Base-by-base conservation (phyloP, 2,797 vertebrate species). In the Sebastes jordani region DNA sequence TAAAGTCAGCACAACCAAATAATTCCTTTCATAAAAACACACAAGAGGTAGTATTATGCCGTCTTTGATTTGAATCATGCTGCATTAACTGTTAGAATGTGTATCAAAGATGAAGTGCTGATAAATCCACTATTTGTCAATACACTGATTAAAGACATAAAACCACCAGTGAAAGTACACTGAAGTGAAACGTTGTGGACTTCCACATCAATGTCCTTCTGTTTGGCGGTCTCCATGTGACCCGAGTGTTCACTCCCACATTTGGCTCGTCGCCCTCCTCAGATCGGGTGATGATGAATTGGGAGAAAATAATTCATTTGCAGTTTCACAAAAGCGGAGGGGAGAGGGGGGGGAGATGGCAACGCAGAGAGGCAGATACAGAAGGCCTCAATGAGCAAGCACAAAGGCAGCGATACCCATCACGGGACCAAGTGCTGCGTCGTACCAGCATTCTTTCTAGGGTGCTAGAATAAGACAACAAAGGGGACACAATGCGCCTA, bases 381-480 rank as follows among this genome's bases (percentile, higher is more conserved):
- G 81, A 81, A 85, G 81, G 91, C 88, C 84, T 90, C 78, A 87
- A 91, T 88, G 87, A 92, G 86, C 91, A 91, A 92, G 90, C 86
- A 95, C 91, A 95, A 94, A 94, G 86, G 80, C 89, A 72, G 65
- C 38, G 11, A 82, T 78, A 78, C 85, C 83, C 74, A 80, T 90
- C 86, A 90, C 74, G 85, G 91, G 88, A 88, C 75, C 72, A 54
- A 87, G 94, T 52, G 80, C 92, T 86, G 83, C 88, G 60, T 86
- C 84, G 93, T 93, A 94, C 94, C 94, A 94, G 87, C 92, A 86
- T 90, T 92, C 91, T 88, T 90, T 90, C 92, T 86, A 71, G 71
- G 84, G 76, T 88, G 86, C 87, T 81, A 62, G 86, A 90, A 90
- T 89, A 90, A 82, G 87, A 89, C 86, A 91, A 91, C 92, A 92